Conservation (phyloP, 2,888 invertebrate genomes). For the Pedicia rivosa region DNA sequence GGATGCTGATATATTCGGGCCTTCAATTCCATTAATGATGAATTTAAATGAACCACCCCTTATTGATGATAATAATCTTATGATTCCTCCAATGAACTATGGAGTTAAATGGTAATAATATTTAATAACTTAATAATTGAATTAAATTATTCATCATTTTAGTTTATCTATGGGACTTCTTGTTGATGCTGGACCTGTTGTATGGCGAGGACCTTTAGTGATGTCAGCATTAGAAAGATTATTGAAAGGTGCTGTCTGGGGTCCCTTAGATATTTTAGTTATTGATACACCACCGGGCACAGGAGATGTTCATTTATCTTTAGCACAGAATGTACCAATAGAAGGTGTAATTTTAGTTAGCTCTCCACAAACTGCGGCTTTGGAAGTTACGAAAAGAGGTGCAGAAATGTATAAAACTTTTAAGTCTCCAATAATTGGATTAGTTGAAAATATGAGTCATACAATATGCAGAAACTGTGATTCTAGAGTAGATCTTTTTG, state of each 20-base stretch:
- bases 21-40: conserved; percentile 90
- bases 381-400: conserved; percentile 74
- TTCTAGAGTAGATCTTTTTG: conserved; percentile 55
- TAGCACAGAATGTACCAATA: conserved; percentile 77
- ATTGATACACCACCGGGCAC: conserved; percentile 96
- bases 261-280: conserved; percentile 68
- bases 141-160: conserved; percentile 9
- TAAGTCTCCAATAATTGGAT: conserved; percentile 66
- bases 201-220: conserved; percentile 94
- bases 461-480: conserved; percentile 64
- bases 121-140: conserved; percentile 2
- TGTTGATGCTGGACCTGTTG: conserved; percentile 67
- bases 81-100: conserved; percentile 79
- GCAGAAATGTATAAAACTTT: conserved; percentile 78
- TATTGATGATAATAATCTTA: conserved; percentile 59
- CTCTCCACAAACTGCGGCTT: conserved; percentile 77
- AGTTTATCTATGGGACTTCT: conserved; percentile 94
- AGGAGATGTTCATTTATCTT: conserved; percentile 84
- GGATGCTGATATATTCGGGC: conserved; percentile 92
- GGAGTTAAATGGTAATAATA: conserved; percentile 71
- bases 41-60: conserved; percentile 71
- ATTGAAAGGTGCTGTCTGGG: conserved; percentile 78
- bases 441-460: conserved; percentile 82
- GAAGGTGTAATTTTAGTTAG: conserved; percentile 82
- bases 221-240: conserved; percentile 86